Base-by-base conservation (phyloP, 2,113 vertebrate species). In the Prionailurus viverrinus region DNA sequence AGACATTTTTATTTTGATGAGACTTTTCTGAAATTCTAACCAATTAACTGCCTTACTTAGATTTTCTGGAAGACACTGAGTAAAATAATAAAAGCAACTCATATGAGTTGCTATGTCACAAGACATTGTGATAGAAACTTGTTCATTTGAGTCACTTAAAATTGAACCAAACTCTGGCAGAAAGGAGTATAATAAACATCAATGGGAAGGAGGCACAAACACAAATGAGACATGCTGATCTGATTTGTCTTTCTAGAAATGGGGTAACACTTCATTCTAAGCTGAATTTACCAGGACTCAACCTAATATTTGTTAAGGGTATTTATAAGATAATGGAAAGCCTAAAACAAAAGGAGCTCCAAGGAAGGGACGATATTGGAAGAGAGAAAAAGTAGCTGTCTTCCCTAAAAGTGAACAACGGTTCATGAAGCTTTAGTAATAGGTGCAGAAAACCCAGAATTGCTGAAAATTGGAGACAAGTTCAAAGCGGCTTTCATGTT, bases 21-120 rank as follows among this genome's bases (percentile, higher is more conserved):
- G 83, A 92, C 21, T 82, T 7, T 90, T 90, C 36, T 90, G 48
- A 82, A 76, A 94, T 81, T 78, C 21, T 92, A 65, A 88, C 79
- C 96, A 94, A 65, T 53, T 73, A 58, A 68, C 15, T 66, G 7
- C 19, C 19, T 95, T 68, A 23, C 68, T 90, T 95, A 71, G 23
- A 71, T 83, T 94, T 61, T 92, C 88, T 92, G 71, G 33, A 96
- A 97, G 71, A 69, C 25, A 79, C 0, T 21, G 53, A 92, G 5
- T 82, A 79, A 95, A 89, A 89, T n/a, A 65, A 66, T 68, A 73
- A 68, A 51, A 39, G 15, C 8, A 9, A 23, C 58, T 55, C 21
- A 78, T 65, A 74, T 78, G 45, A 92, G 27, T 92, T 76, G 31
- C n/a, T 73, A 7, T 71, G 61, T 95, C 61, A 91, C 12, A 68